Conservation (phyloP, 2,797 vertebrate genomes). For the Tolypeutes matacus region DNA sequence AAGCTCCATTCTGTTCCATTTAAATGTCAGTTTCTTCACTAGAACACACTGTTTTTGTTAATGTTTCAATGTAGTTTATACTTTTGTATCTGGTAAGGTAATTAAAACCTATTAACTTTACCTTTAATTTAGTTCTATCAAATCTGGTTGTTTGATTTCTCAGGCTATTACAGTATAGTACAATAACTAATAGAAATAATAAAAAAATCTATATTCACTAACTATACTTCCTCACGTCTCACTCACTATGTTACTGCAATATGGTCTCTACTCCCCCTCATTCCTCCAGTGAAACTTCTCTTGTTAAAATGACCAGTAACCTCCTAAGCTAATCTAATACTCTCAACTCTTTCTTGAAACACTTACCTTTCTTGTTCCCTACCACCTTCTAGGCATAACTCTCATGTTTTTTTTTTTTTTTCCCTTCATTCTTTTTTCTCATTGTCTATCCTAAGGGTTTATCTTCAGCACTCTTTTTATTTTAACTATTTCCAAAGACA, state of each 20-base stretch:
- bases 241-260: neutral
- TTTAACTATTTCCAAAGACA: neutral
- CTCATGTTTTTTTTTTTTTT: neutral
- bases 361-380: neutral
- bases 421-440: neutral
- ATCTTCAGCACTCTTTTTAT: neutral
- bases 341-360: neutral
- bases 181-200: neutral
- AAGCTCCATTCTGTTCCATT: neutral
- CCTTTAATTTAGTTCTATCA: constrained; percentile 54
- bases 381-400: too few relatives aligned
- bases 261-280: neutral
- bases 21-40: neutral
- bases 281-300: neutral
- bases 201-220: neutral
- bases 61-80: neutral
- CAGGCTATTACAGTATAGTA: neutral
- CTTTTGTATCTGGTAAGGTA: neutral
- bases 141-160: constrained; percentile 23
- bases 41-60: neutral
- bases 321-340: neutral
- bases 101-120: constrained; percentile 50
- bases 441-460: neutral
- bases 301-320: neutral
- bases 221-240: neutral